Percentiles rank a stretch among this genome's conserved stretches.
phyloP scores from a whole-genome alignment of 2,797 vertebrate species.

The Anguilla obscura region DNA sequence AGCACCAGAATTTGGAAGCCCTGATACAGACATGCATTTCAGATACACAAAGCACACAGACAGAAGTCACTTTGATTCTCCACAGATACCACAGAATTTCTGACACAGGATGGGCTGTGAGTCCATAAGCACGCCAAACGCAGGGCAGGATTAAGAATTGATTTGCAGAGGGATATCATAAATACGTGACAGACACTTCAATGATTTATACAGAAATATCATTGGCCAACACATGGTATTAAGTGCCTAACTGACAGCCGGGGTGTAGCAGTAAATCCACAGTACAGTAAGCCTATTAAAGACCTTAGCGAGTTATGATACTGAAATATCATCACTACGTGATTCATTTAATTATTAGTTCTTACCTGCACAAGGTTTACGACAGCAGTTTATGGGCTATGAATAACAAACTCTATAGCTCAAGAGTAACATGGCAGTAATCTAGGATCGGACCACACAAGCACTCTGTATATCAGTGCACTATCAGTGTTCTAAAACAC shows the following conservation, averaged over 20 bases:
- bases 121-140: conserved; percentile 2
- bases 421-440: not conserved
- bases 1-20: no score
- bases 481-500: not conserved
- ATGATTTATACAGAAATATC: conserved; percentile 12
- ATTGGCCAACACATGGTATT: not conserved
- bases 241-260: not conserved
- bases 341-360: not conserved
- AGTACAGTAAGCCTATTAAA: not conserved
- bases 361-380: not conserved
- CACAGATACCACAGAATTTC: conserved; percentile 3
- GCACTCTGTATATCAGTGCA: not conserved
- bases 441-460: not conserved
- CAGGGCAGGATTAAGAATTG: conserved; percentile 14
- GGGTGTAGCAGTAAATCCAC: not conserved
- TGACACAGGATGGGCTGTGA: conserved; percentile 10
- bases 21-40: not conserved
- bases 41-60: not conserved
- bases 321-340: not conserved
- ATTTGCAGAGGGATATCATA: conserved; percentile 25
- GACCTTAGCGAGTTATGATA: not conserved
- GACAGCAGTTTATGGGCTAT: not conserved
- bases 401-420: not conserved
- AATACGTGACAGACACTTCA: conserved; percentile 20
- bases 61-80: conserved; percentile 13